Base-by-base conservation (phyloP, 1,140 invertebrate species). In the Campoletis sonorensis region DNA sequence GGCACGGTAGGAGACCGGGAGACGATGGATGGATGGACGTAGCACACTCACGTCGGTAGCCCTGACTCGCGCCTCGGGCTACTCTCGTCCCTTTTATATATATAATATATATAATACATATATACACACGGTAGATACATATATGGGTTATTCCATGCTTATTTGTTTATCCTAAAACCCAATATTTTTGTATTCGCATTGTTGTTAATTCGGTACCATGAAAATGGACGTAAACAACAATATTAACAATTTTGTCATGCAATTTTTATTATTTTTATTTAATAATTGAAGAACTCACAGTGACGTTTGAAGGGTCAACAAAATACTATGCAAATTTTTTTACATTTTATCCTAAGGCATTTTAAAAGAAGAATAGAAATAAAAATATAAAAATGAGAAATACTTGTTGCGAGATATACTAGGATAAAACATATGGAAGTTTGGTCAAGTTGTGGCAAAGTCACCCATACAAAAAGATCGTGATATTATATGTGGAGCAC, bases 11-110 rank as follows among this genome's bases (percentile, higher is more conserved):
- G 54, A 79, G 76, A 7, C n/a, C 45, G 15, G 4, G 76, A 78
- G 58, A 78, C 76, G 82, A 80, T 79, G 79, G 82, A 83, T 83
- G 82, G 82, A 83, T 75, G 79, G 79, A 80, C 68, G 81, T 75
- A 79, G 51, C 75, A 58, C 70, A 82, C 76, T 73, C 76, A 72
- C 81, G 67, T 77, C 82, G 73, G 82, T 83, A 83, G 82, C 79
- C 79, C 76, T 61, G 58, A 68, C 45, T 81, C 37, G 61, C 75
- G 82, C 82, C 82, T 75, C 73, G 23, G 79, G 82, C 82, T 21
- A 76, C 79, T 79, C 68, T 30, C 80, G 73, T 77, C 61, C 64
- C 78, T 79, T 82, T 71, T 79, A 71, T 61, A 54, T 61, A 54
- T 70, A 70, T 54, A 33, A 33, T 79, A 37, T 68, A 7, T 16